Conservation (phyloP, 2,888 invertebrate species). For the Rotaria socialis region DNA sequence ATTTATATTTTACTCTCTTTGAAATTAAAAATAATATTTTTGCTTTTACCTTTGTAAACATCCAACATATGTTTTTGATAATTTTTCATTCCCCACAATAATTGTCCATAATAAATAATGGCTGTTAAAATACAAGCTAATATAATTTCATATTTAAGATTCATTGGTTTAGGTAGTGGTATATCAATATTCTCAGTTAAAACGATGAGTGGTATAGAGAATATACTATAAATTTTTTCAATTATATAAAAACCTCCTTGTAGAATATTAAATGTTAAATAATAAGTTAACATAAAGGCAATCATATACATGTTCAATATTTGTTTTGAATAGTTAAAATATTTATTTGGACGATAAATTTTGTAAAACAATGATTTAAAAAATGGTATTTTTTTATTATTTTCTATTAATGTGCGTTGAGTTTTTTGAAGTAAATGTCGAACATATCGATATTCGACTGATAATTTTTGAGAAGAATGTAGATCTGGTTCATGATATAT, state of each 20-base stretch:
- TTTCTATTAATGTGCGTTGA: conserved; percentile 5
- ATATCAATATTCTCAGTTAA: conserved; percentile 30
- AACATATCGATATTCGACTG: conserved; percentile 34
- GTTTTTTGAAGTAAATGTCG: conserved; percentile 35
- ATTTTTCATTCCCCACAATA: conserved; percentile 40
- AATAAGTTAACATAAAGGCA: conserved; percentile 45
- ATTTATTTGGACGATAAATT: conserved; percentile 37
- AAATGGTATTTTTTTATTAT: conserved; percentile 6
- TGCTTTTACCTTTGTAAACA: conserved; percentile 37
- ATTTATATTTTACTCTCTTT: background rate
- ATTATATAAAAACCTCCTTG: conserved; percentile 40
- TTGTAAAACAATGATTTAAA: background rate
- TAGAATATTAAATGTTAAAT: conserved; percentile 42
- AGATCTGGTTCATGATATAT: conserved; percentile 23
- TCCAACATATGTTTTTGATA: conserved; percentile 44
- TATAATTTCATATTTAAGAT: conserved; percentile 41
- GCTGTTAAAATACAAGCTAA: conserved; percentile 39
- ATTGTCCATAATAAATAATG: conserved; percentile 37
- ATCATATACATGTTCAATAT: conserved; percentile 44
- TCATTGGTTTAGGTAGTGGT: conserved; percentile 5
- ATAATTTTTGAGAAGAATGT: background rate
- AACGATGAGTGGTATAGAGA: conserved; percentile 15
- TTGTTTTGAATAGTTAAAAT: conserved; percentile 44
- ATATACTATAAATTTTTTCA: conserved; percentile 38
- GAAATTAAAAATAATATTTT: background rate